Base-by-base conservation (phyloP, 2,888 invertebrate species). In the Pseudococcus longispinus region DNA sequence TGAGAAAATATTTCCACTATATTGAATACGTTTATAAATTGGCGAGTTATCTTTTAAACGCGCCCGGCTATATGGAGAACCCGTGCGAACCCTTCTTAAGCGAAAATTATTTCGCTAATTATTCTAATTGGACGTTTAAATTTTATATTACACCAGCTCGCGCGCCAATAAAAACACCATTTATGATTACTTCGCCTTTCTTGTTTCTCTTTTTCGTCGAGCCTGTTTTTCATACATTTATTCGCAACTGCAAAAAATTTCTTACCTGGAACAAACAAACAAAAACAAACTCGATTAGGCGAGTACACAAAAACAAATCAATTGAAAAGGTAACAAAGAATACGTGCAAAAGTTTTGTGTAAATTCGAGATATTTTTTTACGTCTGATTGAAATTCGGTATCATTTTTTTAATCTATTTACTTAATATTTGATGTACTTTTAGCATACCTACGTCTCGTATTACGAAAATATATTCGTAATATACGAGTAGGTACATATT, bases 1-100 rank as follows among this genome's bases (percentile, higher is more conserved):
- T 29, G 70, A 70, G 70, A 18, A 70, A 70, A 70, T 70, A 70
- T 70, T 70, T 70, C 70, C 70, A 29, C 70, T 70, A 29, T 70
- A 70, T 70, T 70, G 70, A 70, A 70, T 70, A 70, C 70, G 70
- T 70, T 70, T 70, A 70, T 70, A 70, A 70, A 70, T 70, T 70
- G 70, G 70, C 70, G 70, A 70, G 70, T 70, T 70, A 70, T 70
- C 70, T 70, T 70, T 70, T 70, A 70, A 60, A 60, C 60, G 60
- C 60, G 60, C 60, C 60, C 46, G 46, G 60, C 18, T 29, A 70
- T 15, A 29, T 29, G 70, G 18, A 29, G 70, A 70, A 70, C 29
- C 70, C 29, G 29, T 6, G 70, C 15, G 8, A 70, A 70, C 70
- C 70, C 70, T 70, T 70, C 29, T 70, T 70, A 60, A 60, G 70